Evolutionary conservation across 2,113 vertebrate genomes (phyloP).

Genomic region (Aldabrachelys gigantea): DNA sequence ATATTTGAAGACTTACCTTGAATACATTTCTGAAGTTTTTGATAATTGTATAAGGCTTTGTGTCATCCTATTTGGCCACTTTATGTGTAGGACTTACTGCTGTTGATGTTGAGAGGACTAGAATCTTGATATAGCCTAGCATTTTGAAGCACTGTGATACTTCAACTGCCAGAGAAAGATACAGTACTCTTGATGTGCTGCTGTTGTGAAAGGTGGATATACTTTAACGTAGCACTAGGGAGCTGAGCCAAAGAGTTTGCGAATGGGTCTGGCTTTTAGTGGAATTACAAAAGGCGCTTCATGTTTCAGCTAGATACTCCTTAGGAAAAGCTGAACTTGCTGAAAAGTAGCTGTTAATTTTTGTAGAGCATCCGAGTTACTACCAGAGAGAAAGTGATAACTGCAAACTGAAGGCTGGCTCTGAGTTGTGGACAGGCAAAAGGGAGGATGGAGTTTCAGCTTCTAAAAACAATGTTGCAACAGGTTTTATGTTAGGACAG

Average conservation of each 20-base stretch:
- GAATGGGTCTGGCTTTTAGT: slow-evolving; percentile 8
- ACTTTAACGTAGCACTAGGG: slow-evolving; percentile 17
- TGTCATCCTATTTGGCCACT: neutral
- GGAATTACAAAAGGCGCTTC: neutral
- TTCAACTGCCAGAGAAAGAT: slow-evolving; percentile 15
- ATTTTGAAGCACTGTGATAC: slow-evolving; percentile 4
- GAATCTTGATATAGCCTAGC: slow-evolving; percentile 24
- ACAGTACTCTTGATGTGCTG: neutral
- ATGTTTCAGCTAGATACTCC: neutral
- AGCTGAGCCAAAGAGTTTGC: slow-evolving; percentile 18
- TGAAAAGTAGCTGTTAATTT: slow-evolving; percentile 5
- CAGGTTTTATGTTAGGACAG: neutral
- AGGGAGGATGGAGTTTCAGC: neutral
- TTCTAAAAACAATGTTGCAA: neutral
- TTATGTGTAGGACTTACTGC: neutral
- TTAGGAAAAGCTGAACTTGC: slow-evolving; percentile 17
- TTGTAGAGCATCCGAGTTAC: neutral
- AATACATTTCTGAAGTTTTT: neutral
- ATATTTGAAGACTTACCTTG: neutral
- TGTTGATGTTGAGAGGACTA: neutral
- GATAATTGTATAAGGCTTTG: neutral
- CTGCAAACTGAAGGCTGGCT: neutral
- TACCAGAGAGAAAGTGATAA: slow-evolving; percentile 14
- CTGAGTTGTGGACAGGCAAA: neutral
- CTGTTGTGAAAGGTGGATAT: neutral